Evolutionary conservation across 2,113 vertebrate genomes (phyloP).

Genomic region (Ramphastos sulfuratus): DNA sequence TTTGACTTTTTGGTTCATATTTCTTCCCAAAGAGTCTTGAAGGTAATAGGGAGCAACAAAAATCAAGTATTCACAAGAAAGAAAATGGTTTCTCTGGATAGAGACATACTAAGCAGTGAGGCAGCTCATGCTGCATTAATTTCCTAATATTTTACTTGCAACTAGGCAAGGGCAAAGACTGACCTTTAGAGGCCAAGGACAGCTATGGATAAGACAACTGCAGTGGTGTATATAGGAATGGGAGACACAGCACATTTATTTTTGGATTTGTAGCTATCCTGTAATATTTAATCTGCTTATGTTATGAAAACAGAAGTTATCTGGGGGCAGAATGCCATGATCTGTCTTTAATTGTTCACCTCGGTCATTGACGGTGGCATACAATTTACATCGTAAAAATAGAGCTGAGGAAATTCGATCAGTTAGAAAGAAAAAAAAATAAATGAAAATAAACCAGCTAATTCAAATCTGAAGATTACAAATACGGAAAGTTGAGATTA

Average conservation of each 20-base stretch:
- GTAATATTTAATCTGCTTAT: slow-evolving; percentile 21
- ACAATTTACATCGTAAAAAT: background rate
- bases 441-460: background rate
- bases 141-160: background rate
- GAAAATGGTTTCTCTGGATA: background rate
- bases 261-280: background rate
- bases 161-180: background rate
- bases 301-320: background rate
- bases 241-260: slow-evolving; percentile 20
- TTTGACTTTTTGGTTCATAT: background rate
- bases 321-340: background rate
- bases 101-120: background rate
- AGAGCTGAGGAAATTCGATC: background rate
- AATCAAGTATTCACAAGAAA: background rate
- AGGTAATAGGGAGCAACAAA: background rate
- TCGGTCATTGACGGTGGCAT: background rate
- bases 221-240: background rate
- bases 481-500: background rate
- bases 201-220: background rate
- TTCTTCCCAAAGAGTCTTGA: background rate
- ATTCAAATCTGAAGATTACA: background rate
- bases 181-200: background rate
- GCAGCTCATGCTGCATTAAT: background rate
- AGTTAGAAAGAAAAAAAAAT: background rate
- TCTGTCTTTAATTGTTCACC: background rate